Evolutionary conservation across 2,888 invertebrate species (phyloP), one percentile per base, ranked within the genome.

Genomic region (Dromius quadrimaculatus): DNA sequence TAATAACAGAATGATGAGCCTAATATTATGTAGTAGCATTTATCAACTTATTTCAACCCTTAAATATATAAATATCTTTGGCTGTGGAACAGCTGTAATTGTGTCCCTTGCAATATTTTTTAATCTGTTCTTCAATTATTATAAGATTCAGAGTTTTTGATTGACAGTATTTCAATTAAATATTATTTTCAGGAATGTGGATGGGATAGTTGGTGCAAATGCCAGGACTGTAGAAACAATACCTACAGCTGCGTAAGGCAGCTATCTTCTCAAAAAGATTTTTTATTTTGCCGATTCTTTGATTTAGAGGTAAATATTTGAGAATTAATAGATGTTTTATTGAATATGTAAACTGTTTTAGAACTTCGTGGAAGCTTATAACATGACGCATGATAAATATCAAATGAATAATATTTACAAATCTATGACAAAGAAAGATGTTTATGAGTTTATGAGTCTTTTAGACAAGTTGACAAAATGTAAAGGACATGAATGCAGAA

Each of bases 211-310:
- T 88, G 87, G 47, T 96, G 95, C 81, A 94, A 95, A 76, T 96
- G 95, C 78, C 91, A 95, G 79, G 95, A 96, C 81, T 83, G 90
- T 0, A 85, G 81, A 76, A 96, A 96, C 80, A 96, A 96, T 79
- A 94, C 95, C 0, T 96, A 89, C 77, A 84, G 85, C 0, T 96
- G 95, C 77, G 78, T 94, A n/a, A 82, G 94, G 23, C 87, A 89
- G 75, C 80, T 94, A 54, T 85, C 87, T 0, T 76, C 83, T 0
- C 74, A 80, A 0, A 78, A 84, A 32, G 84, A 89, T 76, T 84
- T 87, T 74, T 87, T 92, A 74, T 88, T 88, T 78, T 92, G 92
- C 78, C 75, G 83, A 57, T 85, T 86, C 72, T 72, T 73, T 1
- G 85, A 85, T 73, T 61, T 75, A 45, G 83, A 84, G 79, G 85